Base-by-base conservation (phyloP, 2,113 vertebrate species). In the Casuarius casuarius region DNA sequence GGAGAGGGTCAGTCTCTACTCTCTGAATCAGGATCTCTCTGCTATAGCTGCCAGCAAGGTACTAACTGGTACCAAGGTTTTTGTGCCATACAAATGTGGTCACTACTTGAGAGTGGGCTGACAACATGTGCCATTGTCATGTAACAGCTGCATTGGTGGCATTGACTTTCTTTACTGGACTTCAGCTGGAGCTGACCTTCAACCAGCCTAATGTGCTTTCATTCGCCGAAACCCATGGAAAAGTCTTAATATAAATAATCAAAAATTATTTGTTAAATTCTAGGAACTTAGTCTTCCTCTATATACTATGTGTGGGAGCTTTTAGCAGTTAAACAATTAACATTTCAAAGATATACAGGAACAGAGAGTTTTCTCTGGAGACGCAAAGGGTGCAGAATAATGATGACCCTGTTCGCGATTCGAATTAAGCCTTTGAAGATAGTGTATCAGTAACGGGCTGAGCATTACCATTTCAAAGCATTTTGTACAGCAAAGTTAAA, bases 401-500 rank as follows among this genome's bases (percentile, higher is more conserved):
- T 90, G 92, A 94, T 92, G 92, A 95, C 92, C 91, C 87, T 95
- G 84, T 95, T 97, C 85, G 33, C 0, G 13, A 95, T 96, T 92
- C 3, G 78, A 90, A 88, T 97, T 91, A 90, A 94, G 91, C 67
- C 96, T 97, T 97, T 97, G 97, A 97, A 97, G 96, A 91, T 95
- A 63, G 38, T 86, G 7, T 83, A 63, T 91, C 35, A 76, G 78
- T 85, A 90, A 79, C 0, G 2, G 3, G 61, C 42, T 63, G 49
- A 70, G 19, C 89, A 97, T 97, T 96, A 95, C 75, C 96, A 97
- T 88, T 97, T 97, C 97, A 97, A 97, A 97, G 96, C 71, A 25
- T 82, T 91, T 89, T 48, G 54, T 92, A 59, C 59, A 74, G 75
- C 22, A n/a, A 46, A 94, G 94, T 92, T 95, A 96, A 97, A 97